These are phyloP conservation scores for Heliconius hewitsoni DNA, from an alignment of 1,140 invertebrate species.

Conservation along the genomic window DNA sequence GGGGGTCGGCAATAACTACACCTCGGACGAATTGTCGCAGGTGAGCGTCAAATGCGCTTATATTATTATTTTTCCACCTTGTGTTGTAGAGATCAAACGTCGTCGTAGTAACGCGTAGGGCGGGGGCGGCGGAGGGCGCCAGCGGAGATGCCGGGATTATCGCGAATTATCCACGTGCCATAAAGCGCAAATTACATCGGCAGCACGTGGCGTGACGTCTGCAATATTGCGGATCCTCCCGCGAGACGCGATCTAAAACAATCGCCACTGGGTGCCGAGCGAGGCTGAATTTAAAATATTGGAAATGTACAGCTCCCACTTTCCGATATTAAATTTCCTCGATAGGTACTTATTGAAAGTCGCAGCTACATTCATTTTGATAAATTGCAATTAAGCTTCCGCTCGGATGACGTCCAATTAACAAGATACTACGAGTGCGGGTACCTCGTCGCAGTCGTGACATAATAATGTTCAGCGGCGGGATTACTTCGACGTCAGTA, in stretches of 20 bases:
- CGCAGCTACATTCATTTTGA: slow-evolving; percentile 42
- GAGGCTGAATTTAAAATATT: slow-evolving; percentile 56
- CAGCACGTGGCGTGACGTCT: slow-evolving; percentile 65
- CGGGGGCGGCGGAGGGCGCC: slow-evolving; percentile 29
- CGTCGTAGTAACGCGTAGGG: slow-evolving; percentile 58
- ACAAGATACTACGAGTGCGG: slow-evolving; percentile 23
- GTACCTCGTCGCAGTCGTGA: slow-evolving; percentile 21
- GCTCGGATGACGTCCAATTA: slow-evolving; percentile 38
- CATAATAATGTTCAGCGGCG: slow-evolving; percentile 51
- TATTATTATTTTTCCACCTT: slow-evolving; percentile 75
- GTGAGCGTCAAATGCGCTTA: slow-evolving; percentile 76
- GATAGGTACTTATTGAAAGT: slow-evolving; percentile 49
- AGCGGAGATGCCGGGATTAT: slow-evolving; percentile 53
- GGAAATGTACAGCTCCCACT: slow-evolving; percentile 52
- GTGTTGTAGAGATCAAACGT: slow-evolving; percentile 74
- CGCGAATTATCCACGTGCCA: slow-evolving; percentile 77
- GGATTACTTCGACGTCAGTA: slow-evolving; percentile 70
- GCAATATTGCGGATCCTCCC: slow-evolving; percentile 61
- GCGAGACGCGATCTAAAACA: slow-evolving; percentile 60
- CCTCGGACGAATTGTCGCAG: slow-evolving; percentile 72
- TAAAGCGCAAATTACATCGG: slow-evolving; percentile 77
- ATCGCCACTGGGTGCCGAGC: slow-evolving; percentile 62
- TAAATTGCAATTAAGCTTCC: slow-evolving; percentile 45
- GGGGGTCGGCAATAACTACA: slow-evolving; percentile 70
- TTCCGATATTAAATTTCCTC: slow-evolving; percentile 56